Evolutionary conservation across 2,113 vertebrate genomes (phyloP).

Genomic region (Urocolius indicus): DNA sequence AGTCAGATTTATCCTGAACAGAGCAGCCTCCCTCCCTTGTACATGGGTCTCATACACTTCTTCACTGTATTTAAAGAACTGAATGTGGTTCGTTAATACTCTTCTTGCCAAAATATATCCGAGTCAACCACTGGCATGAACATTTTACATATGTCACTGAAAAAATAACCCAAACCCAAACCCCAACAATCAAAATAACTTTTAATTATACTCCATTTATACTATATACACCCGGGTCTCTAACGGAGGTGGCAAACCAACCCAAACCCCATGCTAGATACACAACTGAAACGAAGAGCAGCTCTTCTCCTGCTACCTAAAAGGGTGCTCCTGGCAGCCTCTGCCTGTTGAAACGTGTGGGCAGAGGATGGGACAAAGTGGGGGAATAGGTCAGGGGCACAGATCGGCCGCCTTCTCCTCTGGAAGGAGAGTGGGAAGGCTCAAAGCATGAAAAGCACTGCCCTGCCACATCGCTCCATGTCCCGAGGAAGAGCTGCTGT

Average conservation of each 20-base stretch:
- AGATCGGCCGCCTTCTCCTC: neutral
- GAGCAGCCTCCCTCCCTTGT: slow-evolving; percentile 34
- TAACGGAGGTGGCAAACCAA: slow-evolving; percentile 55
- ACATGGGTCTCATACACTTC: slow-evolving; percentile 16
- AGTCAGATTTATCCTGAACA: slow-evolving; percentile 27
- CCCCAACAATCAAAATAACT: slow-evolving; percentile 52
- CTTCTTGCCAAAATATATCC: slow-evolving; percentile 47
- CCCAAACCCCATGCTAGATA: neutral
- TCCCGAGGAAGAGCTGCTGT: neutral
- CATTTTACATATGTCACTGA: slow-evolving; percentile 62
- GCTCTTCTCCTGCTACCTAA: neutral
- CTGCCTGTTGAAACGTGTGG: fast-evolving
- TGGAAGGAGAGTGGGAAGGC: neutral
- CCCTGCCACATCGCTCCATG: fast-evolving
- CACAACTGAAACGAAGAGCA: slow-evolving; percentile 7
- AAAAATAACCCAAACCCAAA: slow-evolving; percentile 8
- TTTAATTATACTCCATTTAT: slow-evolving; percentile 58
- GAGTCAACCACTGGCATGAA: slow-evolving; percentile 57
- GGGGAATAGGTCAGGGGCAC: neutral
- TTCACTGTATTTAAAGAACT: slow-evolving; percentile 27
- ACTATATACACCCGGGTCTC: slow-evolving; percentile 65
- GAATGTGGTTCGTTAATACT: slow-evolving; percentile 44
- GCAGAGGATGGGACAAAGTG: neutral
- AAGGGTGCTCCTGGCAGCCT: neutral
- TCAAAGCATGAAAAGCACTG: neutral